phyloP scores from a whole-genome alignment of 1,140 invertebrate species.

The Bombus vancouverensis region DNA sequence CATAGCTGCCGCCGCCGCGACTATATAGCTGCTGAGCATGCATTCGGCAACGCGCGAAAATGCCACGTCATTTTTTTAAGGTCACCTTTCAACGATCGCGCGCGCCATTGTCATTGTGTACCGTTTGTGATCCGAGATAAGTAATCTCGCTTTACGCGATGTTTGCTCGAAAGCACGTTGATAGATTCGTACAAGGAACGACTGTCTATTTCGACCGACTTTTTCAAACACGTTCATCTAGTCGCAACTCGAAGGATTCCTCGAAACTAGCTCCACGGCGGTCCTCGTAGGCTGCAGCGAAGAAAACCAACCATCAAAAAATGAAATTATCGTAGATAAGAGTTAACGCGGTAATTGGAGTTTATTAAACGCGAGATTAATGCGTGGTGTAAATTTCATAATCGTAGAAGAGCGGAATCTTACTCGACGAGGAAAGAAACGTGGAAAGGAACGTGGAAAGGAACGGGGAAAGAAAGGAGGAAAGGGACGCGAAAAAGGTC shows the following conservation, averaged over 20 bases:
- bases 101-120: constrained; percentile 58
- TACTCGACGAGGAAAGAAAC: too few relatives aligned
- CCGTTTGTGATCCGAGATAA: constrained; percentile 63
- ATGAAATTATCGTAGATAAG: too few relatives aligned
- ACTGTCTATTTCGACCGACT: constrained; percentile 14
- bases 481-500: neutral
- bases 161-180: constrained; percentile 62
- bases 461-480: too few relatives aligned
- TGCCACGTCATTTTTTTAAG: constrained; percentile 65
- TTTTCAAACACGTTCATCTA: neutral
- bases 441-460: fast-evolving
- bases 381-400: too few relatives aligned
- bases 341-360: too few relatives aligned
- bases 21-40: neutral
- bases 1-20: neutral
- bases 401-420: too few relatives aligned
- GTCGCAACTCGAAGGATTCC: too few relatives aligned
- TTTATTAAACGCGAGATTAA: too few relatives aligned
- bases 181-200: constrained; percentile 53
- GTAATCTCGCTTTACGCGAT: constrained; percentile 59
- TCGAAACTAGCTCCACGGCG: too few relatives aligned
- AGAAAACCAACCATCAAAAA: too few relatives aligned
- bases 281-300: too few relatives aligned
- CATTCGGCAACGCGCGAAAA: constrained; percentile 8
- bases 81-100: constrained; percentile 46